Conservation (phyloP, 2,113 vertebrate genomes). For the Myiozetetes cayanensis region DNA sequence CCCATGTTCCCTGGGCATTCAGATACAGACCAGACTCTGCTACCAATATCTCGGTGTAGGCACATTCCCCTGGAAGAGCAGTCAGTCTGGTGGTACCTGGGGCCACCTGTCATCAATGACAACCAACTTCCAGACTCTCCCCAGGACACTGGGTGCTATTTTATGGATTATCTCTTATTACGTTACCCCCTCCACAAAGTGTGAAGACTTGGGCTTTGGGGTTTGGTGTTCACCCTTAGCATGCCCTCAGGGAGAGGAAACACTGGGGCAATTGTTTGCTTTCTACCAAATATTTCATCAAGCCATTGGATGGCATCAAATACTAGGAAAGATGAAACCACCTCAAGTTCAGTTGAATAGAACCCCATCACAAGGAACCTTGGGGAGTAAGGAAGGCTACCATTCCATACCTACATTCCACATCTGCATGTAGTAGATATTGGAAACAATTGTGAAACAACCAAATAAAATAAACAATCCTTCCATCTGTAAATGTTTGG, state of each 20-base stretch:
- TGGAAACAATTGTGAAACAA: not conserved
- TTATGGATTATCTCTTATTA: not conserved
- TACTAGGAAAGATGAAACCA: not conserved
- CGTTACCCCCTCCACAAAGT: accelerated
- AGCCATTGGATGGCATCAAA: not conserved
- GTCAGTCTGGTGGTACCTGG: not conserved
- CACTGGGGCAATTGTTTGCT: not conserved
- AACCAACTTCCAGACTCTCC: not conserved
- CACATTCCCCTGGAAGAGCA: not conserved
- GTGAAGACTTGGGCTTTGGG: not conserved
- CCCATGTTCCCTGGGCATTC: not conserved
- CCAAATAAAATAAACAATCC: not conserved
- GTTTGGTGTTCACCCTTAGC: accelerated
- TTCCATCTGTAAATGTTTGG: not conserved
- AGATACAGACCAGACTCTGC: not conserved
- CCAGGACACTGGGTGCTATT: not conserved
- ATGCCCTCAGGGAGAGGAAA: not conserved
- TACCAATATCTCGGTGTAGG: not conserved
- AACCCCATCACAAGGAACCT: not conserved
- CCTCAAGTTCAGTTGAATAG: not conserved
- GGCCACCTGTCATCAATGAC: not conserved
- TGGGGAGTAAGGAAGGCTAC: not conserved
- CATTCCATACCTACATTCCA: too few species aligned
- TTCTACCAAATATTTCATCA: not conserved
- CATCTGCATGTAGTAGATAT: not conserved